These are phyloP conservation scores for Ephestia elutella DNA, from an alignment of 1,140 invertebrate genomes.

Conservation along the genomic window DNA sequence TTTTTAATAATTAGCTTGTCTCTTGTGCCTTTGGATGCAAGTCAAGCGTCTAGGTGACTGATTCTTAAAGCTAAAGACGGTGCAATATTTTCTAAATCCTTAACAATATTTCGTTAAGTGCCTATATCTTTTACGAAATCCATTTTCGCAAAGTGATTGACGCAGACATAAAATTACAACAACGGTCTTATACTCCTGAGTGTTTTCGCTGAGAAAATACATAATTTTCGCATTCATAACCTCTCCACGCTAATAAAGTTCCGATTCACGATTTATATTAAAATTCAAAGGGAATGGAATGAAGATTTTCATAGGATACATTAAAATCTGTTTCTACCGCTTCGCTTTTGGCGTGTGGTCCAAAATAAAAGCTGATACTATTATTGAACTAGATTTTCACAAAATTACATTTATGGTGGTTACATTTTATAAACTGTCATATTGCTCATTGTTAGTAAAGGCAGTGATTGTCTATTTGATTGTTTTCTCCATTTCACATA, in stretches of 20 bases:
- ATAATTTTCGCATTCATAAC: slow-evolving; percentile 61
- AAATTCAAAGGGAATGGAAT: slow-evolving; percentile 68
- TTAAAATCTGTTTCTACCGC: slow-evolving; percentile 70
- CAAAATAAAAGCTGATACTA: slow-evolving; percentile 20
- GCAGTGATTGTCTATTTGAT: no score
- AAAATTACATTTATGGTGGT: no score
- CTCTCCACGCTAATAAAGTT: slow-evolving; percentile 63
- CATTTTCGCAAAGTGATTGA: slow-evolving; percentile 2
- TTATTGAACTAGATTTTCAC: neutral
- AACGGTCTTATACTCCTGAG: neutral
- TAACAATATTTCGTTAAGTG: neutral
- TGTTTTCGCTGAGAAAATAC: slow-evolving; percentile 24
- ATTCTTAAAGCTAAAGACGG: neutral
- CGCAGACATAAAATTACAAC: neutral
- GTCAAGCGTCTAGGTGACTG: no score
- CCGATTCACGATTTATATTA: slow-evolving; percentile 66
- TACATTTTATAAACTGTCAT: no score
- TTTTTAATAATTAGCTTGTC: no score
- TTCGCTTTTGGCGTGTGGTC: slow-evolving; percentile 35
- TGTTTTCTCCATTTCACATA: no score
- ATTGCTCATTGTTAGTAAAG: no score
- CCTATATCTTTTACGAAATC: neutral
- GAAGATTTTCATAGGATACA: slow-evolving; percentile 72
- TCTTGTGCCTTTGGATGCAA: no score
- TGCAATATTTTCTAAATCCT: neutral